Evolutionary conservation across 2,888 invertebrate species (phyloP).

Genomic region (Nomada ferruginata): DNA sequence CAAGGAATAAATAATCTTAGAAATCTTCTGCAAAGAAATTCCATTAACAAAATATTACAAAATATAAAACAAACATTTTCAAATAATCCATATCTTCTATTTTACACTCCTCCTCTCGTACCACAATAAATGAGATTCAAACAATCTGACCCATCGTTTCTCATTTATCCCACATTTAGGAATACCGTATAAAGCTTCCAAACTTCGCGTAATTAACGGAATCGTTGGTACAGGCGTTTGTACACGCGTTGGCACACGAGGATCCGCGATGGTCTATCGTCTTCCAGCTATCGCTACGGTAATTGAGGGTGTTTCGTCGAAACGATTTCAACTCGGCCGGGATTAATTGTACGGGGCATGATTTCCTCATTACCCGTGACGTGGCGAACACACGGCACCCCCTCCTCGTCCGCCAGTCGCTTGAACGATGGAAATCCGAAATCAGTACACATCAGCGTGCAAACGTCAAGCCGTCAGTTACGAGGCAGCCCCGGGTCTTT

Average conservation of each 20-base stretch:
- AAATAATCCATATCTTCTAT: too few relatives aligned
- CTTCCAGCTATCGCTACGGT: slow-evolving; percentile 31
- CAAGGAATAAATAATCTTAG: too few relatives aligned
- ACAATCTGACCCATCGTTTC: too few relatives aligned
- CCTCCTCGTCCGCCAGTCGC: neutral
- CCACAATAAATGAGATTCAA: too few relatives aligned
- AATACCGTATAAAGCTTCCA: neutral
- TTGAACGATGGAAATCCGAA: slow-evolving; percentile 51
- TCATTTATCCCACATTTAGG: too few relatives aligned
- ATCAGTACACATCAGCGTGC: slow-evolving; percentile 58
- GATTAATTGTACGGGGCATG: slow-evolving; percentile 60
- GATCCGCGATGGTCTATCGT: slow-evolving; percentile 15
- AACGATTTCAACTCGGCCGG: slow-evolving; percentile 44
- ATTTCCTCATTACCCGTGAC: slow-evolving; percentile 57
- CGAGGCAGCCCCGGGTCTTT: slow-evolving; percentile 8
- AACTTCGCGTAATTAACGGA: slow-evolving; percentile 11
- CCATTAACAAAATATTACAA: too few relatives aligned
- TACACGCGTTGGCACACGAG: neutral
- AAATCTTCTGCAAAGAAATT: too few relatives aligned
- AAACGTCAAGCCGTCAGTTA: slow-evolving; percentile 63
- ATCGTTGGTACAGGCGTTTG: neutral
- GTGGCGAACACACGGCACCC: slow-evolving; percentile 29
- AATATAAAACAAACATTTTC: too few relatives aligned
- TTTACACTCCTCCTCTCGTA: too few relatives aligned
- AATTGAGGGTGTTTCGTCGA: slow-evolving; percentile 40